Conservation (phyloP, 2,113 vertebrate species). For the Phalacrocorax pelagicus region DNA sequence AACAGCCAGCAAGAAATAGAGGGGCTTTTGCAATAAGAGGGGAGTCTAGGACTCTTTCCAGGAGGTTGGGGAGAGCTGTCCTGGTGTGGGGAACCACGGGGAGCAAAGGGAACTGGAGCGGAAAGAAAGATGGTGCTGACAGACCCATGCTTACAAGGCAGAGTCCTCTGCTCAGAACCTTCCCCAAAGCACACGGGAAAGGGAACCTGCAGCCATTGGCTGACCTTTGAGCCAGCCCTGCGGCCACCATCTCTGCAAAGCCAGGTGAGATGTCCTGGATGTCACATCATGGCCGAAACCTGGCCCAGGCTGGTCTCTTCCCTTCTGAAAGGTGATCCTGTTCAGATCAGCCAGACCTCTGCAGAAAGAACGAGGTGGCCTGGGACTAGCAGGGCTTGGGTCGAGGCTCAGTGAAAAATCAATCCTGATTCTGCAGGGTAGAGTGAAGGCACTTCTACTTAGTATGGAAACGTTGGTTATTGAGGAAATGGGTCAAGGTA, state of each 20-base stretch:
- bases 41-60: background rate
- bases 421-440: background rate
- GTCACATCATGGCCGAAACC: background rate
- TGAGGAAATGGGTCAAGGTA: background rate
- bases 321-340: background rate
- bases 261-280: background rate
- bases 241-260: background rate
- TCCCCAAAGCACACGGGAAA: background rate
- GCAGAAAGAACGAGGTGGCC: background rate
- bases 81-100: fast-evolving
- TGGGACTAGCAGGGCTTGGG: background rate
- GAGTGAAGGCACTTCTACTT: background rate
- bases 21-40: background rate
- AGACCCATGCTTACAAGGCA: background rate
- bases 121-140: background rate
- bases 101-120: background rate
- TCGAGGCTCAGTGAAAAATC: background rate
- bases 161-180: background rate
- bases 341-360: background rate
- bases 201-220: background rate
- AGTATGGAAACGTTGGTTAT: background rate
- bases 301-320: background rate
- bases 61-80: background rate
- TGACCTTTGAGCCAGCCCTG: background rate
- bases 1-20: background rate